Percentiles rank a stretch among this genome's conserved stretches.
Evolutionary conservation across 2,113 vertebrate genomes (phyloP).

Genomic region (Arvicanthis niloticus): DNA sequence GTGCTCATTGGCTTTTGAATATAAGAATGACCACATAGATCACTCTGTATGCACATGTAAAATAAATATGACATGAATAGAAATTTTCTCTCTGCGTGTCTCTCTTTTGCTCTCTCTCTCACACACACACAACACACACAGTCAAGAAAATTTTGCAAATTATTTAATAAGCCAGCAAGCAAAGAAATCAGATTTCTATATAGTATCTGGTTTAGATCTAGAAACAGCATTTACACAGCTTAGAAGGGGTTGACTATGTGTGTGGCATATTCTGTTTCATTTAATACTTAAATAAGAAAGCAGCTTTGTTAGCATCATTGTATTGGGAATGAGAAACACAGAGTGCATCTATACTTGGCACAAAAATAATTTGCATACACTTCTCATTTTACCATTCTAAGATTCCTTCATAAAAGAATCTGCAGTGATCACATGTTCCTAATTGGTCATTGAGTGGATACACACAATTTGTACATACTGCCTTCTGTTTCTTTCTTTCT

Average conservation of each 20-base stretch:
- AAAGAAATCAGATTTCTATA: neutral
- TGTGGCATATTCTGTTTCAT: neutral
- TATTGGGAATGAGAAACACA: neutral
- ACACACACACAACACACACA: neutral
- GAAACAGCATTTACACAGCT: neutral
- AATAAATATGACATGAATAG: neutral
- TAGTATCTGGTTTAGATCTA: neutral
- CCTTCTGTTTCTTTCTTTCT: neutral
- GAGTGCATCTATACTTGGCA: neutral
- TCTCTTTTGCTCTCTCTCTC: too few species aligned
- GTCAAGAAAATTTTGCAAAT: neutral
- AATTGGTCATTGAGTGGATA: neutral
- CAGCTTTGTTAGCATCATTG: neutral
- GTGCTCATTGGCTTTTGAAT: neutral
- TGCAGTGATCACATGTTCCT: neutral
- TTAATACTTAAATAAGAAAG: neutral
- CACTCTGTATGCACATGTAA: neutral
- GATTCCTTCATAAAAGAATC: neutral
- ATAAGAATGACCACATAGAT: neutral
- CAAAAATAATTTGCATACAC: neutral
- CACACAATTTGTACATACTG: neutral
- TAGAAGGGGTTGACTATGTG: neutral
- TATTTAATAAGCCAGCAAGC: neutral
- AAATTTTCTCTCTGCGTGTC: too few species aligned
- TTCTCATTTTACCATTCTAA: neutral